Evolutionary conservation across 2,888 invertebrate species (phyloP), one percentile per base, ranked within the genome.

Genomic region (Tetranychus truncatus): DNA sequence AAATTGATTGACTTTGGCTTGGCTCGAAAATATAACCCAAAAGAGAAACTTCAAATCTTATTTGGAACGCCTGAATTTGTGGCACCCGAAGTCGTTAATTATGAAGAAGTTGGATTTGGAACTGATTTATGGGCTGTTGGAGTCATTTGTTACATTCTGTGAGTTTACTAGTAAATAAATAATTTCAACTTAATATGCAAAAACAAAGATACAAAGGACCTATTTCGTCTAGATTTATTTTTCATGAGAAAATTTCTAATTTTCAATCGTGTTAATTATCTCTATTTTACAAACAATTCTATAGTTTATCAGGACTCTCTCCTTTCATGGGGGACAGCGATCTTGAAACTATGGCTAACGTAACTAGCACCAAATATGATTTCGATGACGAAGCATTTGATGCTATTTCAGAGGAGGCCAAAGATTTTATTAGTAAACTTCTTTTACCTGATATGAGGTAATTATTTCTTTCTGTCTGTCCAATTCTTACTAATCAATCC

Each of bases 61-160:
- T 96, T 95, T 82, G 99, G 97, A 1, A 99, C 99, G 0, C 97
- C 97, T 0, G 99, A 99, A 85, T 99, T 99, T 82, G 95, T 96
- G 74, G 95, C 96, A 0, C 97, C 97, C 0, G 97, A 99, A 86
- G 95, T 97, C 45, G 94, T 99, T 67, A 97, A 96, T 85, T 99
- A 96, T 83, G 97, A 99, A 82, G 90, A 91, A 81, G 94, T 99
- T 80, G 91, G 92, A 76, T 95, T 90, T 81, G 91, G 91, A 9
- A 95, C 97, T 0, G 99, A 99, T 82, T 95, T 97, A 95, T 79
- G 79, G 79, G 78, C 78, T 65, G 89, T 99, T 44, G 97, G 97
- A 71, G 96, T 99, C 77, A 95, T 99, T 80, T 92, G 93, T 82
- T 97, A 97, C 83, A 95, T 97, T 76, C 86, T 97, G 96, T 97